Percentiles rank a stretch among this genome's conserved stretches.
Evolutionary conservation across 2,113 vertebrate species (phyloP).

Genomic region (Macquaria australasica): DNA sequence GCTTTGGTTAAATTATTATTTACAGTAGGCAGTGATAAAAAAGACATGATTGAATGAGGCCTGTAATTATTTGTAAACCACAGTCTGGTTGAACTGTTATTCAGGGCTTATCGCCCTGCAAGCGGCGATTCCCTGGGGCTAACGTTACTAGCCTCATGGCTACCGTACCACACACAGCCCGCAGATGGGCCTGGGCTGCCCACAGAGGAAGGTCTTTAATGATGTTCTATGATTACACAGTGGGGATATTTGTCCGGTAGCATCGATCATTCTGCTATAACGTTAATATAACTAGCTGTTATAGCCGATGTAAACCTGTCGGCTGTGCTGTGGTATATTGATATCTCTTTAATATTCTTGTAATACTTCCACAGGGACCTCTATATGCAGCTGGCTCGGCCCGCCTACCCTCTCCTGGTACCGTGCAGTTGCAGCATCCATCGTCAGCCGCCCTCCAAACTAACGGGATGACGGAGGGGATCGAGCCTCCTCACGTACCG

Average conservation of each 20-base stretch:
- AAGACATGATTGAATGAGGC: not conserved
- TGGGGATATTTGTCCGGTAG: not conserved
- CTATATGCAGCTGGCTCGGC: not conserved
- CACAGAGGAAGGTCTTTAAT: not conserved
- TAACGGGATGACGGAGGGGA: conserved; percentile 37
- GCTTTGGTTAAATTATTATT: not conserved
- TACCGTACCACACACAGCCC: not conserved
- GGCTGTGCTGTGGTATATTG: not conserved
- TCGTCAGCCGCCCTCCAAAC: not conserved
- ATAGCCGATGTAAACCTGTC: not conserved
- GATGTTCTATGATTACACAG: not conserved
- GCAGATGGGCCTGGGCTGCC: not conserved
- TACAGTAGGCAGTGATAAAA: not conserved
- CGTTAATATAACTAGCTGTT: too few species aligned
- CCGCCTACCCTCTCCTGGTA: not conserved
- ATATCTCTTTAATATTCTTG: not conserved
- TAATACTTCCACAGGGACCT: conserved; percentile 12
- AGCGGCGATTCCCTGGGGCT: conserved; percentile 6
- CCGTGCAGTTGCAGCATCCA: conserved; percentile 8
- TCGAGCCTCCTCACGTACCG: conserved; percentile 27
- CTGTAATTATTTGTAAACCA: not conserved
- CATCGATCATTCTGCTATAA: too few species aligned
- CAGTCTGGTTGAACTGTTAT: not conserved
- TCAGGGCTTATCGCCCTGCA: not conserved
- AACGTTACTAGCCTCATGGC: not conserved